Evolutionary conservation across 1,140 invertebrate species (phyloP), one percentile per base, ranked within the genome.

Genomic region (Lepidostoma basale): DNA sequence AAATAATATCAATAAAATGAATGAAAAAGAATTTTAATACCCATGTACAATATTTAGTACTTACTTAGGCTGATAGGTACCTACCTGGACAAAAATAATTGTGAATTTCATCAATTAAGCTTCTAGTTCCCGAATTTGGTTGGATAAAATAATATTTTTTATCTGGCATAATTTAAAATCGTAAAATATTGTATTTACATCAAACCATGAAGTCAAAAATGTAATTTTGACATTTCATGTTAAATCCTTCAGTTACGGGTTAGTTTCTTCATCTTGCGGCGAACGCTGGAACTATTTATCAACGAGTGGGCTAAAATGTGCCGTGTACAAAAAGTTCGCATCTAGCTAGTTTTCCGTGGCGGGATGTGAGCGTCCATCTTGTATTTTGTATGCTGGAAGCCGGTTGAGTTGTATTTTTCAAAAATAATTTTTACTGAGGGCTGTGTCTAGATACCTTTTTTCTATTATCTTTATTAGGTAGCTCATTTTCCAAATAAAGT

Each of bases 281-380:
- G 16, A 26, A 25, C 30, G 16, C 23, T 36, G 3, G 62, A 63
- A 65, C 45, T 52, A 40, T 65, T 65, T 65, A 52, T 65, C 45
- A 63, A 54, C 45, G 62, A 65, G 62, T 54, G 49, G 62, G 62
- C 62, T 65, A 54, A 65, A 65, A 54, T 66, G 64, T 66, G 64
- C 54, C 64, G 64, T 66, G 64, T 40, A 66, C 64, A 66, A 59
- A 66, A 66, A 66, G 64, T 66, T 66, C 64, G 64, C 64, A 58
- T 66, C 64, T 66, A 66, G 58, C 64, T 66, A 66, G 58, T 58
- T 33, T 56, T 62, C 58, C 47, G 75, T 74, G 74, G 70, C 70
- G 73, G 73, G 74, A 73, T 68, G 79, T 78, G 77, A 80, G 81
- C 81, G 81, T 83, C 81, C 81, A 83, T 83, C 81, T 83, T 83